Evolutionary conservation across 23 tunicate species (phyloP).

Genomic region (Styela plicata): DNA sequence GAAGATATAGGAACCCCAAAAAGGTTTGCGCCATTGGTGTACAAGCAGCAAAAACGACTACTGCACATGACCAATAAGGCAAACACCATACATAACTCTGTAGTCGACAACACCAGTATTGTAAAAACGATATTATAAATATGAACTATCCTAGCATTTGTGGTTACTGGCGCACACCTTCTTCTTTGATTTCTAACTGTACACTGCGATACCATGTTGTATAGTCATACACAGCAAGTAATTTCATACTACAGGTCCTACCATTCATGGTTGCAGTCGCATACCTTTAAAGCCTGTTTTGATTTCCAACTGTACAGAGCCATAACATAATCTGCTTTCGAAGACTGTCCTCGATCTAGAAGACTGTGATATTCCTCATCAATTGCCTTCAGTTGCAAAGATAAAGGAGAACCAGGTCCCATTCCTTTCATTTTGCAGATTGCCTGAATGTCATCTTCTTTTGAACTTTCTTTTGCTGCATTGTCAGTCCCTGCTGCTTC

Average conservation of each 20-base stretch:
- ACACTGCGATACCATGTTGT: no score
- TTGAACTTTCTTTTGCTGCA: conserved; percentile 73
- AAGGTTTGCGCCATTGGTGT: neutral
- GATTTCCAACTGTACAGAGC: conserved; percentile 82
- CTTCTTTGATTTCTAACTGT: no score
- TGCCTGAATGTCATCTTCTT: conserved; percentile 81
- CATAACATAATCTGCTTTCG: conserved; percentile 85
- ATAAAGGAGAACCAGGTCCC: conserved; percentile 68
- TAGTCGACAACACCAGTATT: no score
- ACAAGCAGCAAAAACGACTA: neutral
- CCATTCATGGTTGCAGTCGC: no score
- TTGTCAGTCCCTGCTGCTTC: conserved; percentile 62
- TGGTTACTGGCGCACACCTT: no score
- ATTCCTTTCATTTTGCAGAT: conserved; percentile 74
- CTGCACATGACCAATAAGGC: no score
- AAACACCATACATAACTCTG: no score
- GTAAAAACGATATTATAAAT: no score
- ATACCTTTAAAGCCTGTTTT: conserved; percentile 67
- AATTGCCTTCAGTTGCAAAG: conserved; percentile 83
- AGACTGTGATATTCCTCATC: conserved; percentile 80
- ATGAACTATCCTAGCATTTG: no score
- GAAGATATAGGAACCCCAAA: neutral
- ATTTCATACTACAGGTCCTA: no score
- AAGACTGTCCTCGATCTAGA: conserved; percentile 56
- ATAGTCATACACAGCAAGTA: no score